phyloP scores from a whole-genome alignment of 2,797 vertebrate genomes.

The Hyperoplus lanceolatus region DNA sequence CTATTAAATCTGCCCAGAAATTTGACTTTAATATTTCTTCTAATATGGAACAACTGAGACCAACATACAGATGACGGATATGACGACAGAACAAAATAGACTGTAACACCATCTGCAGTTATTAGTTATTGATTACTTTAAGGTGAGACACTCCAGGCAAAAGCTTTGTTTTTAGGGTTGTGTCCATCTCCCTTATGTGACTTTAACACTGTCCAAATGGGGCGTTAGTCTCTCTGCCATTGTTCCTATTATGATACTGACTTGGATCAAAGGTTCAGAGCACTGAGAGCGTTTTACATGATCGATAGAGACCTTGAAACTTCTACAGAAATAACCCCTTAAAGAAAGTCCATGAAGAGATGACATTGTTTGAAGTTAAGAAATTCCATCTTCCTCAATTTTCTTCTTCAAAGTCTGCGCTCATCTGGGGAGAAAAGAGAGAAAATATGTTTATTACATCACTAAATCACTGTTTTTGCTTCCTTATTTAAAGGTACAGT shows the following conservation, averaged over 20 bases:
- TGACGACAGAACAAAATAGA: too few species aligned
- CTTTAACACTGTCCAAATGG: neutral
- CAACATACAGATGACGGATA: too few species aligned
- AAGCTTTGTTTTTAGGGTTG: too few species aligned
- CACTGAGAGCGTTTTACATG: neutral
- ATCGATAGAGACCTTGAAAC: neutral
- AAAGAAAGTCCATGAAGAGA: neutral
- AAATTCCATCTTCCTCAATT: conserved; percentile 9
- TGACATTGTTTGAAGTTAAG: neutral
- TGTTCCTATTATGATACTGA: neutral
- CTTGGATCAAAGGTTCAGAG: neutral
- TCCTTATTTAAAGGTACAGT: neutral
- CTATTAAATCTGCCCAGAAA: too few species aligned
- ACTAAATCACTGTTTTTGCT: neutral
- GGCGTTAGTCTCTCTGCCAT: neutral
- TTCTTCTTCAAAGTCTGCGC: conserved; percentile 22
- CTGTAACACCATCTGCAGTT: too few species aligned
- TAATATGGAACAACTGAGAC: too few species aligned
- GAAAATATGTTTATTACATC: neutral
- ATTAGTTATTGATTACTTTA: too few species aligned
- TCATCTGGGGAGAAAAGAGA: conserved; percentile 59
- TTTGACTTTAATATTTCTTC: too few species aligned
- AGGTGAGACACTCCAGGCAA: too few species aligned
- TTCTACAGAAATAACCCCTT: neutral
- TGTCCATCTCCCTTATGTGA: neutral